phyloP scores from a whole-genome alignment of 2,888 invertebrate species.

The Agrochola litura region DNA sequence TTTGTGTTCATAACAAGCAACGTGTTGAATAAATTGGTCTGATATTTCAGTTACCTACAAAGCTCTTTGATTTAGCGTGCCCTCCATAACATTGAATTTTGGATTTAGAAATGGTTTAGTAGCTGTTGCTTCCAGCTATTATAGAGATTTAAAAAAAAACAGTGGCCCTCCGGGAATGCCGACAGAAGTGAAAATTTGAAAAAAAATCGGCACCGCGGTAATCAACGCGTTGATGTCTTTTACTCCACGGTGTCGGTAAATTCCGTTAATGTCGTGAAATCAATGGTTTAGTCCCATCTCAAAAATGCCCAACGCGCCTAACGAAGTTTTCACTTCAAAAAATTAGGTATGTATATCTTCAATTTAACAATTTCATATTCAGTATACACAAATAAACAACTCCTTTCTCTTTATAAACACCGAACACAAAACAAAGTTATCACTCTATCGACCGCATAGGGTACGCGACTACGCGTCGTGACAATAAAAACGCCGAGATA shows the following conservation, averaged over 20 bases:
- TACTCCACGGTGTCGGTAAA: too few relatives aligned
- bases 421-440: constrained; percentile 50
- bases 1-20: background rate
- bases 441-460: constrained; percentile 36
- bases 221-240: too few relatives aligned
- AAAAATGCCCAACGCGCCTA: too few relatives aligned
- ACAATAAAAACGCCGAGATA: constrained; percentile 66
- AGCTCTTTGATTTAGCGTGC: background rate
- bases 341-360: background rate
- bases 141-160: background rate
- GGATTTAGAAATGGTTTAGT: background rate
- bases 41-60: background rate
- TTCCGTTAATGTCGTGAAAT: too few relatives aligned
- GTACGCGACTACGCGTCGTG: constrained; percentile 62
- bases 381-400: constrained; percentile 19
- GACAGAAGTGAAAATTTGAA: too few relatives aligned
- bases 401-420: constrained; percentile 35
- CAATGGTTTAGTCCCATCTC: too few relatives aligned
- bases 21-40: background rate
- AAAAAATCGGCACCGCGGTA: too few relatives aligned
- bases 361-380: background rate
- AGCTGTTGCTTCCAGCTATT: background rate
- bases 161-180: too few relatives aligned
- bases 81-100: too few relatives aligned
- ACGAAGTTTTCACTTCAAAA: too few relatives aligned